Evolutionary conservation across 2,888 invertebrate species (phyloP).

Genomic region (Eustalomyia histrio): DNA sequence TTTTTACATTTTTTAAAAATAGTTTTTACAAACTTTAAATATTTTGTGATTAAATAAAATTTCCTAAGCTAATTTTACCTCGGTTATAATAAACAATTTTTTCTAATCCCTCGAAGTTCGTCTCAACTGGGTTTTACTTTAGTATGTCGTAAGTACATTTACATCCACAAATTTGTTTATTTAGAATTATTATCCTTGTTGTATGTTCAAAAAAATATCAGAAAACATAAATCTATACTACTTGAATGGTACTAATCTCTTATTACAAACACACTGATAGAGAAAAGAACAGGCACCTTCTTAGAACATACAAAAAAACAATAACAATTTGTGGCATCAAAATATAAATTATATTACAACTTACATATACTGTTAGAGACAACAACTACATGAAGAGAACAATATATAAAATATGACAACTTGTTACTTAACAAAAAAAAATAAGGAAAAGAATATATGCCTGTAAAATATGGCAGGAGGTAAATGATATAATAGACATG

Average conservation of each 20-base stretch:
- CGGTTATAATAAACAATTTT: too few relatives aligned
- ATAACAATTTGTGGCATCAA: slow-evolving; percentile 11
- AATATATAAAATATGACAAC: neutral
- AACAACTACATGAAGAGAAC: neutral
- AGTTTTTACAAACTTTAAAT: too few relatives aligned
- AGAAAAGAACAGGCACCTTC: neutral
- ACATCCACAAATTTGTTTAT: too few relatives aligned
- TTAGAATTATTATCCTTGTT: too few relatives aligned
- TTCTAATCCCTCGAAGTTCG: too few relatives aligned
- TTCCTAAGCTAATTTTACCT: too few relatives aligned
- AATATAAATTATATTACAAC: neutral
- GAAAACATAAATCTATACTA: slow-evolving; percentile 23
- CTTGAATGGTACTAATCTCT: slow-evolving; percentile 9
- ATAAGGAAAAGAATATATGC: neutral
- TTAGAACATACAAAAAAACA: neutral
- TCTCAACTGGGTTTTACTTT: too few relatives aligned
- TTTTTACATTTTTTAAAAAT: too few relatives aligned
- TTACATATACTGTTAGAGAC: too few relatives aligned
- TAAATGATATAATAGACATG: slow-evolving; percentile 8
- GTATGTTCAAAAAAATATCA: neutral
- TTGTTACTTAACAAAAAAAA: slow-evolving; percentile 11
- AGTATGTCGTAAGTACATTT: too few relatives aligned
- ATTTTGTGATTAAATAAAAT: too few relatives aligned
- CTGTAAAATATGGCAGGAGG: neutral
- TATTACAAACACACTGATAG: neutral